phyloP scores from a whole-genome alignment of 2,888 invertebrate genomes.

The Orthosia gracilis region DNA sequence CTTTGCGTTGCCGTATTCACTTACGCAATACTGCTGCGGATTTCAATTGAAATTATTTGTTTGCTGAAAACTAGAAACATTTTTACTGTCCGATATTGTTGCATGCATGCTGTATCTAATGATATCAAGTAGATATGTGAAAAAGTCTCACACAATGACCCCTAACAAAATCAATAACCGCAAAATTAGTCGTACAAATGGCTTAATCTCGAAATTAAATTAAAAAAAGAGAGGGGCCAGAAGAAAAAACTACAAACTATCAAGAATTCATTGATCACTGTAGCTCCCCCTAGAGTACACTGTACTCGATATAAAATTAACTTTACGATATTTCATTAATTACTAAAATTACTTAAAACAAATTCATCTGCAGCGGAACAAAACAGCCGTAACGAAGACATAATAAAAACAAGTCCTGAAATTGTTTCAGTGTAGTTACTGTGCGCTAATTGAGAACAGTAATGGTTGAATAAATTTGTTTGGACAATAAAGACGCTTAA shows the following conservation, averaged over 20 bases:
- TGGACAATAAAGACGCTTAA: conserved; percentile 87
- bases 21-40: too few relatives aligned
- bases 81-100: neutral
- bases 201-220: conserved; percentile 13
- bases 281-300: conserved; percentile 33
- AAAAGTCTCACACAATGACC: neutral
- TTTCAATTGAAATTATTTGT: conserved; percentile 18
- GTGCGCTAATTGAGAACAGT: conserved; percentile 83
- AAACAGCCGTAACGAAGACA: conserved; percentile 73
- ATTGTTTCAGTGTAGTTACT: conserved; percentile 74
- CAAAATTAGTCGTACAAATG: neutral
- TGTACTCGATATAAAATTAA: conserved; percentile 63
- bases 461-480: conserved; percentile 88
- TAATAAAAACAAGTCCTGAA: conserved; percentile 77
- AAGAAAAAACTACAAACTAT: conserved; percentile 33
- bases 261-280: conserved; percentile 65
- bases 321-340: conserved; percentile 67
- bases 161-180: conserved; percentile 1
- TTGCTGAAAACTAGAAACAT: neutral
- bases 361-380: conserved; percentile 66
- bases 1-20: too few relatives aligned
- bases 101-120: neutral
- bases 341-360: conserved; percentile 70
- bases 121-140: neutral
- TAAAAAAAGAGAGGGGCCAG: conserved; percentile 18